These are phyloP conservation scores for Synanthedon andrenaeformis DNA, from an alignment of 2,888 invertebrate species.

Conservation along the genomic window DNA sequence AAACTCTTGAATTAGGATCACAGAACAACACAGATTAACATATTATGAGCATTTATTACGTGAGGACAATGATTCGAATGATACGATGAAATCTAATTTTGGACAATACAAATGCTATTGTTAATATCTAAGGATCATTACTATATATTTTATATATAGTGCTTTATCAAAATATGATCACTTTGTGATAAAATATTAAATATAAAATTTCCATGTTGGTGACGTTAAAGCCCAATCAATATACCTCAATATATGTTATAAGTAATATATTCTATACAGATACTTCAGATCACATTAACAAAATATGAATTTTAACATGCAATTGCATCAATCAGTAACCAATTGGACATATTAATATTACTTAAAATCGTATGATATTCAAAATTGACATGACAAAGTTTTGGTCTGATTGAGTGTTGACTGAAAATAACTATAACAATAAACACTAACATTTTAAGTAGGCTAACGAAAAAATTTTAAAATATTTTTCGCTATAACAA, in stretches of 20 bases:
- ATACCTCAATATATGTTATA: neutral
- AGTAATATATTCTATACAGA: neutral
- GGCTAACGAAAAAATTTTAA: neutral
- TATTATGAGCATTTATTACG: no score
- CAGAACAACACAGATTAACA: no score
- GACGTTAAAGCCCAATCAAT: neutral
- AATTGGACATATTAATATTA: constrained; percentile 41
- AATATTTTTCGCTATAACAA: no score
- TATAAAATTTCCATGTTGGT: constrained; percentile 20
- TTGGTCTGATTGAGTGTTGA: constrained; percentile 53
- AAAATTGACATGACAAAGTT: constrained; percentile 56
- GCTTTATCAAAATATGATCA: constrained; percentile 53
- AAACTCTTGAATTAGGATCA: no score
- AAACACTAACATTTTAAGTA: neutral
- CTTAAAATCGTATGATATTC: constrained; percentile 51
- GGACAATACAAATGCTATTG: neutral
- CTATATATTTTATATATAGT: constrained; percentile 25
- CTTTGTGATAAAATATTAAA: constrained; percentile 38
- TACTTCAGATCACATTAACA: constrained; percentile 69
- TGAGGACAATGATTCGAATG: no score
- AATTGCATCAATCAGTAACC: constrained; percentile 28
- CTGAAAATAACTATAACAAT: constrained; percentile 7
- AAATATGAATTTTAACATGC: constrained; percentile 50
- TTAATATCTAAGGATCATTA: neutral
- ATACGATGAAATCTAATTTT: no score